These are phyloP conservation scores for Jordanella pulchra DNA, from an alignment of 2,797 vertebrate genomes.

Conservation along the genomic window DNA sequence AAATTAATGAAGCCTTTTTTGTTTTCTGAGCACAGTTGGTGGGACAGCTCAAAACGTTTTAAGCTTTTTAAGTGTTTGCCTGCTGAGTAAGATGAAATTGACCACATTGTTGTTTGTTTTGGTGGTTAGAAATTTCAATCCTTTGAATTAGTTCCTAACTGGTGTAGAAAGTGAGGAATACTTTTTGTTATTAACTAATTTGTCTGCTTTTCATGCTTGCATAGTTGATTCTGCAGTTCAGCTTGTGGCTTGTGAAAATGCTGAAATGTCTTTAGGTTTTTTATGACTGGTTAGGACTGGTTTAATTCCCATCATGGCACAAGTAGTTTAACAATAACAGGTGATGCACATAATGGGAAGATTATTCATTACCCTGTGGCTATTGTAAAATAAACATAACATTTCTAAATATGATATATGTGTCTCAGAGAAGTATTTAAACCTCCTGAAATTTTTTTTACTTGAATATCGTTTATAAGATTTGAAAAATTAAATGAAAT, in stretches of 20 bases:
- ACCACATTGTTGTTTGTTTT: conserved; percentile 37
- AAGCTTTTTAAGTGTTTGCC: conserved; percentile 35
- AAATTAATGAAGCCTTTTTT: conserved; percentile 24
- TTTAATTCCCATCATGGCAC: conserved; percentile 30
- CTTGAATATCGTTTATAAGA: neutral
- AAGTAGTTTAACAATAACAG: conserved; percentile 37
- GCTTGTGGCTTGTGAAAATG: conserved; percentile 29
- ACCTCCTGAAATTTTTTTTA: neutral
- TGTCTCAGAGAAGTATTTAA: neutral
- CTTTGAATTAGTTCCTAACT: conserved; percentile 57
- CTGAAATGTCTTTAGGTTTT: conserved; percentile 33
- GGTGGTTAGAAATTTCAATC: conserved; percentile 32
- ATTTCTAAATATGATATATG: neutral
- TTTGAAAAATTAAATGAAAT: neutral
- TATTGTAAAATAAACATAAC: neutral
- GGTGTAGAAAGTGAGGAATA: conserved; percentile 44
- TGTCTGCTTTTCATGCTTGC: conserved; percentile 37
- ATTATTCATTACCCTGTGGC: neutral
- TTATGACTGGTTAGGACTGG: conserved; percentile 23
- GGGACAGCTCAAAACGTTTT: conserved; percentile 54
- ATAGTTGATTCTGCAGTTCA: conserved; percentile 37
- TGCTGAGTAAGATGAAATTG: conserved; percentile 43
- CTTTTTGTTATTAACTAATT: conserved; percentile 43
- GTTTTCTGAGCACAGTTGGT: conserved; percentile 42
- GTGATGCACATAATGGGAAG: conserved; percentile 30